Conservation (phyloP, 2,113 vertebrate species). For the Prochilodus magdalenae region DNA sequence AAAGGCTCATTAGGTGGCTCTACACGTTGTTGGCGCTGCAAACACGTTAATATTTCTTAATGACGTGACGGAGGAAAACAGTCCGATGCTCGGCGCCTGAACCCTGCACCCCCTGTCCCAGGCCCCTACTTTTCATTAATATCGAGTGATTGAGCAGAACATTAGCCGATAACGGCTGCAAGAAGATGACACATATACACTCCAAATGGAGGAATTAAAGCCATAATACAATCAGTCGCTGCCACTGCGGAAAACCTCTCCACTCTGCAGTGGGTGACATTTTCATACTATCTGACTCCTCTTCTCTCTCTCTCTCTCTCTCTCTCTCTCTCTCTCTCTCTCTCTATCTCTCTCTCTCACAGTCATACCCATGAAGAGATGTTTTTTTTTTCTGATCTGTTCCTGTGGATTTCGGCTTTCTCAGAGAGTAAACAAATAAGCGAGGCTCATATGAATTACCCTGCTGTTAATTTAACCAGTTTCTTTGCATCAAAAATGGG, state of each 20-base stretch:
- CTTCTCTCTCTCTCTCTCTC: neutral
- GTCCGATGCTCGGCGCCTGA: slow-evolving; percentile 9
- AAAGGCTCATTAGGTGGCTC: slow-evolving; percentile 67
- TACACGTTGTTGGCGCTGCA: slow-evolving; percentile 65
- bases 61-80: slow-evolving; percentile 55
- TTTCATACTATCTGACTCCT: slow-evolving; percentile 25
- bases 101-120: slow-evolving; percentile 42
- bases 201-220: slow-evolving; percentile 72
- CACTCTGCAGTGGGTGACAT: slow-evolving; percentile 35
- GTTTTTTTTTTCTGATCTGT: slow-evolving; percentile 14
- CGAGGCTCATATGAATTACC: neutral
- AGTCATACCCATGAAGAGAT: neutral
- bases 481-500: neutral
- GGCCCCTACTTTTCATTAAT: slow-evolving; percentile 75
- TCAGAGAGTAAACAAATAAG: slow-evolving; percentile 23
- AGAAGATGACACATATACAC: slow-evolving; percentile 72
- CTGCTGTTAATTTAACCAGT: neutral
- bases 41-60: slow-evolving; percentile 77
- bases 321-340: neutral
- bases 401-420: neutral
- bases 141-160: slow-evolving; percentile 75
- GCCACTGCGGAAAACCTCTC: slow-evolving; percentile 39
- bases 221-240: slow-evolving; percentile 69
- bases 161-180: slow-evolving; percentile 74
- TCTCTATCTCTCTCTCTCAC: neutral